phyloP scores from a whole-genome alignment of 2,888 invertebrate genomes.

The Lasioglossum pauxillum region DNA sequence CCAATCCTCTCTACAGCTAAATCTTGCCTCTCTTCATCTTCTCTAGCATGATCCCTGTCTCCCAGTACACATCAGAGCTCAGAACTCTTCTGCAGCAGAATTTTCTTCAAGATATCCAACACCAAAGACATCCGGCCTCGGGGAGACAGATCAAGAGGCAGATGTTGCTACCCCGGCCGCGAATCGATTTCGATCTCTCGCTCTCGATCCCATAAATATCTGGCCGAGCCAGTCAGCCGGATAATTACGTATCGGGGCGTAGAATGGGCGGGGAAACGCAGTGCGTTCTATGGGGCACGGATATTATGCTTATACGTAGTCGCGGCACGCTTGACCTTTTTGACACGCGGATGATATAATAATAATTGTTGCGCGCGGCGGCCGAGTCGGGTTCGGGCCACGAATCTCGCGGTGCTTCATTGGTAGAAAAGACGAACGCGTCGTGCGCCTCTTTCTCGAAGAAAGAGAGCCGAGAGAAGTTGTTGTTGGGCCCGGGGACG shows the following conservation, averaged over 20 bases:
- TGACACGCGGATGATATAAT: conserved; percentile 76
- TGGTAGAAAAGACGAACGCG: conserved; percentile 28
- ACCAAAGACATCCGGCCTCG: conserved; percentile 1
- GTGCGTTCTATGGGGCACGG: conserved; percentile 60
- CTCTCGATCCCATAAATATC: conserved; percentile 78
- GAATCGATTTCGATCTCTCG: conserved; percentile 78
- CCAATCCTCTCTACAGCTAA: too few species aligned
- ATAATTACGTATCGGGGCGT: conserved; percentile 76
- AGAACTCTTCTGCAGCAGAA: too few species aligned
- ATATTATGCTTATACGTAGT: conserved; percentile 73
- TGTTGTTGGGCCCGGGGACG: conserved; percentile 5
- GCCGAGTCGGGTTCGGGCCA: background rate
- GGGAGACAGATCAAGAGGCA: conserved; percentile 56
- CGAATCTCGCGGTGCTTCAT: conserved; percentile 32
- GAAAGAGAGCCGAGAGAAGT: background rate
- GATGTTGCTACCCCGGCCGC: conserved; percentile 63
- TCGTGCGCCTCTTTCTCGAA: background rate
- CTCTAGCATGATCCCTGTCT: too few species aligned
- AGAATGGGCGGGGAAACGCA: conserved; percentile 70
- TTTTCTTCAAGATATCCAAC: background rate
- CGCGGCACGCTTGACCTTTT: conserved; percentile 77
- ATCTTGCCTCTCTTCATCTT: too few species aligned
- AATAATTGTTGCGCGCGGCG: conserved; percentile 75
- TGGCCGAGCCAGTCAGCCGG: conserved; percentile 66
- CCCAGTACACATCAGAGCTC: too few species aligned